Evolutionary conservation across 2,797 vertebrate genomes (phyloP), one percentile per base, ranked within the genome.

Genomic region (Holocentrus rufus): DNA sequence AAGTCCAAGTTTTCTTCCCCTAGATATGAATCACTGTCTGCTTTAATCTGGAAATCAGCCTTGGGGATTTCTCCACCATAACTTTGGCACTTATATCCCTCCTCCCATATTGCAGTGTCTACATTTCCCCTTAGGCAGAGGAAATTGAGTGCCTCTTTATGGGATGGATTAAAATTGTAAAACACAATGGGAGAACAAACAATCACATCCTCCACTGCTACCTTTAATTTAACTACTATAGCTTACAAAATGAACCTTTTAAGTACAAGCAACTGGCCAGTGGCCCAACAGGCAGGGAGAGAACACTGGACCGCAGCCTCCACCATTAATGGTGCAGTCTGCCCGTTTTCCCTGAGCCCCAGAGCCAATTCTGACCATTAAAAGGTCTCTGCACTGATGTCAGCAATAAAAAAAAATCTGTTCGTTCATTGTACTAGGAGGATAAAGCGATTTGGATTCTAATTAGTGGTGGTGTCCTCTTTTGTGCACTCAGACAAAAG

Each of bases 381-480:
- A 52, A 50, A 52, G 72, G 52, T 54, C 27, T 65, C 25, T 46
- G 49, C 57, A 31, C 36, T 7, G 62, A 78, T 56, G 59, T 69
- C 20, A 50, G 60, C 75, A 69, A 77, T 58, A 50, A 30, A 30
- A 49, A 59, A 73, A 79, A 42, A 17, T 17, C 5, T 44, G 30
- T 54, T 57, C 63, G 60, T 50, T 69, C 17, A 63, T 78, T 77
- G 23, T 50, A 22, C 31, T 25, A 14, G 22, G 11, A 66, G 22
- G 17, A 52, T n/a, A 18, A 54, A 69, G 50, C 68, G 63, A 79
- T 89, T 83, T 60, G 22, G 72, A 77, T 80, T 82, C 53, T 81
- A 81, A 88, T 89, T 83, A 76, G 75, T 42, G 78, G 58, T 65
- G 55, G 54, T 73, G 82, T 76, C 50, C 46, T 75, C 31, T 34